phyloP scores from a whole-genome alignment of 2,888 invertebrate genomes.

The Drosophila neotestacea region DNA sequence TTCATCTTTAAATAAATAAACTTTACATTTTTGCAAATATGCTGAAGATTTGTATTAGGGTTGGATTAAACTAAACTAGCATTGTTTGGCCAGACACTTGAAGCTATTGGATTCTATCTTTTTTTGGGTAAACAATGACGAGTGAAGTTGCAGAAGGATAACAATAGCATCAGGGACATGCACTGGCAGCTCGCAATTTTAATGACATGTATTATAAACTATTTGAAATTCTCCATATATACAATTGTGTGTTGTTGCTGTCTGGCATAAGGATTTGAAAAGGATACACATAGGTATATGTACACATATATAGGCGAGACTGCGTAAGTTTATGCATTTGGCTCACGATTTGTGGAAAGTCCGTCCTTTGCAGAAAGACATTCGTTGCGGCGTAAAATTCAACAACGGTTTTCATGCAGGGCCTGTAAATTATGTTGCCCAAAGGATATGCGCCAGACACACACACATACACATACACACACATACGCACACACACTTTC shows the following conservation, averaged over 20 bases:
- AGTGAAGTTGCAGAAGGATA: constrained; percentile 34
- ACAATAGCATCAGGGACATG: constrained; percentile 46
- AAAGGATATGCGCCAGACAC: constrained; percentile 80
- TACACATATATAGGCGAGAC: constrained; percentile 21
- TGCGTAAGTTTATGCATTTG: constrained; percentile 74
- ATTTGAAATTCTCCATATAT: constrained; percentile 37
- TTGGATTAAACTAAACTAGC: constrained; percentile 2
- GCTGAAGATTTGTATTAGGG: background rate
- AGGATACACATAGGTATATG: constrained; percentile 44
- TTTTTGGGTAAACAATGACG: constrained; percentile 7
- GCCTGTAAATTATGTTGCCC: constrained; percentile 73
- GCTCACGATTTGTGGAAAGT: constrained; percentile 70
- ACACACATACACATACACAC: constrained; percentile 20
- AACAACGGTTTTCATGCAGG: constrained; percentile 62
- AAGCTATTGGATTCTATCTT: constrained; percentile 22
- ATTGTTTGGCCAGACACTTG: constrained; percentile 60
- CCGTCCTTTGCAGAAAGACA: constrained; percentile 53
- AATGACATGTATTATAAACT: constrained; percentile 60
- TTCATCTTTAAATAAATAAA: constrained; percentile 50
- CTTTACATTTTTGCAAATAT: constrained; percentile 29
- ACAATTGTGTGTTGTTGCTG: constrained; percentile 42
- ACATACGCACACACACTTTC: background rate
- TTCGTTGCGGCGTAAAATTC: constrained; percentile 75
- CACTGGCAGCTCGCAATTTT: constrained; percentile 54
- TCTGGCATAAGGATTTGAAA: constrained; percentile 58